A percentile compares a stretch with the other conserved stretches of the same genome.
Evolutionary conservation across 2,888 invertebrate genomes (phyloP).

Genomic region (Catocala fraxini): DNA sequence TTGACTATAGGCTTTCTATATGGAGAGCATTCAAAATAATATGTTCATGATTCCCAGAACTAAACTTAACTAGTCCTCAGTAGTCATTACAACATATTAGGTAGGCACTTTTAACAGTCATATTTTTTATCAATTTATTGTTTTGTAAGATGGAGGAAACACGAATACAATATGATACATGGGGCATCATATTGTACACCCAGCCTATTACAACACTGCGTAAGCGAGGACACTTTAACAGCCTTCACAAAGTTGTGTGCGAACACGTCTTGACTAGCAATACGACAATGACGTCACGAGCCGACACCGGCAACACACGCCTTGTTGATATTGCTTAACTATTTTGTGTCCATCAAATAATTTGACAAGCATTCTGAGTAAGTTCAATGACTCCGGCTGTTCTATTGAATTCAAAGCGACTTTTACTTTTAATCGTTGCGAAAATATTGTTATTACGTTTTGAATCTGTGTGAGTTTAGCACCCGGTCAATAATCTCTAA

Average conservation of each 20-base stretch:
- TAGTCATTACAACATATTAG: no score
- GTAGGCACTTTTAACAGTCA: no score
- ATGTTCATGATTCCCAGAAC: no score
- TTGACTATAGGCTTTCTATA: no score
- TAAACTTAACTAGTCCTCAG: no score
- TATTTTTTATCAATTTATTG: no score
- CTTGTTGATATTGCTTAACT: slow-evolving; percentile 27
- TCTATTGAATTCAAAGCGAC: slow-evolving; percentile 41
- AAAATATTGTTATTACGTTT: slow-evolving; percentile 14
- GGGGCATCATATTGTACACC: no score
- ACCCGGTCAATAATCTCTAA: no score
- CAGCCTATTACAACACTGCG: slow-evolving; percentile 5
- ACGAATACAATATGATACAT: no score
- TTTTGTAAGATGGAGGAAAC: no score
- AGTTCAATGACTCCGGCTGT: slow-evolving; percentile 40
- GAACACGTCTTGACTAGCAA: slow-evolving; percentile 39
- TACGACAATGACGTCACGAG: slow-evolving; percentile 30
- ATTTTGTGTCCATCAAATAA: slow-evolving; percentile 16
- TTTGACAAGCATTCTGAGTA: slow-evolving; percentile 17
- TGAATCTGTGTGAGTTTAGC: no score
- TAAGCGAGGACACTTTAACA: slow-evolving; percentile 14
- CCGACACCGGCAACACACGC: slow-evolving; percentile 17
- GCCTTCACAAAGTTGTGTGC: slow-evolving; percentile 21
- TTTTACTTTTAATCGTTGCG: slow-evolving; percentile 54
- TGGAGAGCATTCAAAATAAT: no score